Conservation (phyloP, 1,140 invertebrate genomes). For the Sitophilus oryzae region DNA sequence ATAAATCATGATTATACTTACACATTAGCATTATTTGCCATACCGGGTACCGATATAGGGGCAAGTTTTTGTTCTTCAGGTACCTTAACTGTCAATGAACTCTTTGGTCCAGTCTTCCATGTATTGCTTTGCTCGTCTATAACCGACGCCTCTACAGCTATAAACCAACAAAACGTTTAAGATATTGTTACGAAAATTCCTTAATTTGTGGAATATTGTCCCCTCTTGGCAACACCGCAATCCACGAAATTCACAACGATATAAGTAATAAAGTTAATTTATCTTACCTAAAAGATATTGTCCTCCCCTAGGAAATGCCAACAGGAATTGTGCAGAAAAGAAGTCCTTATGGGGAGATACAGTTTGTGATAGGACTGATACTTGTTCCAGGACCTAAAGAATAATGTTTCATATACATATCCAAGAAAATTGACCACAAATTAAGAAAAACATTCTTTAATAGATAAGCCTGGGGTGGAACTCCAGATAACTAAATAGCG, state of each 20-base stretch:
- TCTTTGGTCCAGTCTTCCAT: constrained; percentile 71
- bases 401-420: not conserved
- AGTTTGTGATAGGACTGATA: constrained; percentile 48
- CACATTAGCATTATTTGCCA: constrained; percentile 39
- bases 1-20: constrained; percentile 30
- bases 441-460: no score
- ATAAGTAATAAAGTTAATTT: not conserved
- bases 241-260: no score
- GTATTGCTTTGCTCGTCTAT: constrained; percentile 64
- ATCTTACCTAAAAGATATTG: constrained; percentile 43
- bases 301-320: constrained; percentile 52
- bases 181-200: no score
- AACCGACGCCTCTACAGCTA: constrained; percentile 65
- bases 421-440: not conserved
- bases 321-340: constrained; percentile 71
- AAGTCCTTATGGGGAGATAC: constrained; percentile 75
- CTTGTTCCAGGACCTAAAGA: constrained; percentile 36
- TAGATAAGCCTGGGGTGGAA: no score
- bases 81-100: constrained; percentile 62
- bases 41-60: constrained; percentile 42
- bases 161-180: constrained; percentile 53
- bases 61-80: constrained; percentile 56
- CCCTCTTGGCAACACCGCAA: no score
- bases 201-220: no score
- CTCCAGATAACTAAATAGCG: no score